phyloP scores from a whole-genome alignment of 1,140 invertebrate genomes.

The Lordiphosa stackelbergi region DNA sequence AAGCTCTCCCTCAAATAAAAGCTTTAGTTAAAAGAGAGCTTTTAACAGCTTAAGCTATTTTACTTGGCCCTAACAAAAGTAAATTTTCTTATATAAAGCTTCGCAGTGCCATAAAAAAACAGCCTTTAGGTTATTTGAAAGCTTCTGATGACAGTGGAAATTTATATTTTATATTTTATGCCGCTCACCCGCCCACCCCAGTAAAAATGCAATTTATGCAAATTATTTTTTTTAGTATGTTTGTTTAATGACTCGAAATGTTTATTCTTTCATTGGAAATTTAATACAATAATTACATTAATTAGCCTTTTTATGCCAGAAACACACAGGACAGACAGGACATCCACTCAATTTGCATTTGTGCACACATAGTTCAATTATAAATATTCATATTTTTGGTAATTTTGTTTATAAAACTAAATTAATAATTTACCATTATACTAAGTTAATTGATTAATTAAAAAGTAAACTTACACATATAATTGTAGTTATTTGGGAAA shows the following conservation, averaged over 20 bases:
- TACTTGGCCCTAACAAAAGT: background rate
- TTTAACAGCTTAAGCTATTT: background rate
- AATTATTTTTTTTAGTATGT: constrained; percentile 23
- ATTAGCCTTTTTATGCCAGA: constrained; percentile 54
- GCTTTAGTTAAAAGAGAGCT: constrained; percentile 9
- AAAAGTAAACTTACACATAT: no score
- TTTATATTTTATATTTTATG: constrained; percentile 17
- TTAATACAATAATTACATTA: constrained; percentile 68
- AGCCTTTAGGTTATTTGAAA: background rate
- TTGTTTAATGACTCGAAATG: constrained; percentile 67
- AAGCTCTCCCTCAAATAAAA: constrained; percentile 5
- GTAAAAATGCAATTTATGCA: constrained; percentile 6
- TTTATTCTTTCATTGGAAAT: constrained; percentile 57
- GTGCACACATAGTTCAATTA: constrained; percentile 20
- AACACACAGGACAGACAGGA: constrained; percentile 16
- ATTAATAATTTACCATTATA: constrained; percentile 60
- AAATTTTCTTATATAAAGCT: constrained; percentile 10
- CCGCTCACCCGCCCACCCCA: background rate
- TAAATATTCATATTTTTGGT: constrained; percentile 6
- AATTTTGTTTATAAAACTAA: constrained; percentile 30
- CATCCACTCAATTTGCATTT: constrained; percentile 4
- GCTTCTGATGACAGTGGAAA: constrained; percentile 13
- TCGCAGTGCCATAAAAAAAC: constrained; percentile 11
- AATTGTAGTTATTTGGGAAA: no score
- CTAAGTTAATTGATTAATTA: constrained; percentile 59